Percentiles rank a stretch among this genome's conserved stretches.
These are phyloP conservation scores for Hippasteria phrygiana DNA, from an alignment of 53 echinoderm and acorn worm genomes.

Conservation along the genomic window DNA sequence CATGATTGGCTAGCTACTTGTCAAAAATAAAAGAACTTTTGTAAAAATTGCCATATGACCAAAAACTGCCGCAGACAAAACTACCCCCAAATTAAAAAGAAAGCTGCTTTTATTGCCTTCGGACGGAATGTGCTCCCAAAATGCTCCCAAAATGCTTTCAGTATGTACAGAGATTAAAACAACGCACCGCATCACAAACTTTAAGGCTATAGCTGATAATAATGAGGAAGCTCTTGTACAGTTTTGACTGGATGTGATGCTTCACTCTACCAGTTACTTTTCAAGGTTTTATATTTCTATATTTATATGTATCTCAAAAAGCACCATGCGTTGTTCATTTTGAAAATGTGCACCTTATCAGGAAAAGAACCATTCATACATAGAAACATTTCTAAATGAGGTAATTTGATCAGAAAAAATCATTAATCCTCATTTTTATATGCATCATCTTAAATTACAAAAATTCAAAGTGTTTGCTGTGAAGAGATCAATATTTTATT, in stretches of 20 bases:
- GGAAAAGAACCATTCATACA: background rate
- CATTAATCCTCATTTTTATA: background rate
- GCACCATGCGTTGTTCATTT: background rate
- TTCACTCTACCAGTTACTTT: no score
- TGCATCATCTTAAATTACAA: background rate
- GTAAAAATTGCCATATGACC: no score
- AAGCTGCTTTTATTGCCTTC: background rate
- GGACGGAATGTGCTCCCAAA: background rate
- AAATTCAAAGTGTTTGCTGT: background rate
- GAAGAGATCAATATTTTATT: background rate
- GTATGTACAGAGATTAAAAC: conserved; percentile 18
- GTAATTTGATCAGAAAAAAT: background rate
- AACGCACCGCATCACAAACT: background rate
- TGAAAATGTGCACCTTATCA: background rate
- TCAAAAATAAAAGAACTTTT: background rate
- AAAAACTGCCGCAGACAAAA: background rate
- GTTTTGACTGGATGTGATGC: no score
- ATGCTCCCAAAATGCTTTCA: no score
- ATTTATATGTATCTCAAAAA: no score
- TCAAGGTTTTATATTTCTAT: no score
- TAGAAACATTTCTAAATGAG: background rate
- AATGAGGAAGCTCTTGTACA: no score
- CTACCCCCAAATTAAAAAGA: background rate
- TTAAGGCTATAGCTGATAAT: no score
- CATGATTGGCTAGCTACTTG: conserved; percentile 2